These are phyloP conservation scores for Phasia obesa DNA, from an alignment of 2,888 invertebrate species.

Conservation along the genomic window DNA sequence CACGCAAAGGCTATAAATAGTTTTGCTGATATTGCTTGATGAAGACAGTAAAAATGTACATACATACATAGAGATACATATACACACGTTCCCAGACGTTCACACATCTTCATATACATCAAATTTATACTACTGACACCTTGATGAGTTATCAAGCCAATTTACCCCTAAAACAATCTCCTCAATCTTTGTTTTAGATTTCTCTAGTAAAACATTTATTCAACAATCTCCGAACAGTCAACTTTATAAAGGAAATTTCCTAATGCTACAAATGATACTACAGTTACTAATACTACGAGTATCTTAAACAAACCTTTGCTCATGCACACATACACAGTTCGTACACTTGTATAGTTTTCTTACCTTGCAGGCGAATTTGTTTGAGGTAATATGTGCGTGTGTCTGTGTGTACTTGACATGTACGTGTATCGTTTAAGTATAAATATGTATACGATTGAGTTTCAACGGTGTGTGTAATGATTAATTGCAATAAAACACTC, in stretches of 20 bases:
- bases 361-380: constrained; percentile 49
- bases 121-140: constrained; percentile 49
- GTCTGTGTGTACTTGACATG: constrained; percentile 21
- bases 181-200: constrained; percentile 59
- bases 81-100: too few species aligned
- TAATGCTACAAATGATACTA: constrained; percentile 45
- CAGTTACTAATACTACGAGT: too few species aligned
- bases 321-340: neutral
- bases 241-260: constrained; percentile 38
- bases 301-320: neutral
- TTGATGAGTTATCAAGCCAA: constrained; percentile 65
- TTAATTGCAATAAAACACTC: constrained; percentile 81
- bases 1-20: constrained; percentile 60
- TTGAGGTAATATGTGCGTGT: constrained; percentile 55
- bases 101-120: neutral
- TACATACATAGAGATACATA: neutral
- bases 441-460: constrained; percentile 56
- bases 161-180: constrained; percentile 66
- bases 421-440: neutral
- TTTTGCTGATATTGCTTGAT: constrained; percentile 57
- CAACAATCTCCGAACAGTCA: constrained; percentile 47
- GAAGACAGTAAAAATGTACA: constrained; percentile 29
- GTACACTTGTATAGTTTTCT: constrained; percentile 7
- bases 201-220: constrained; percentile 47
- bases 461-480: constrained; percentile 76